These are phyloP conservation scores for Anastatus disparis DNA, from an alignment of 1,140 invertebrate genomes.

Conservation along the genomic window DNA sequence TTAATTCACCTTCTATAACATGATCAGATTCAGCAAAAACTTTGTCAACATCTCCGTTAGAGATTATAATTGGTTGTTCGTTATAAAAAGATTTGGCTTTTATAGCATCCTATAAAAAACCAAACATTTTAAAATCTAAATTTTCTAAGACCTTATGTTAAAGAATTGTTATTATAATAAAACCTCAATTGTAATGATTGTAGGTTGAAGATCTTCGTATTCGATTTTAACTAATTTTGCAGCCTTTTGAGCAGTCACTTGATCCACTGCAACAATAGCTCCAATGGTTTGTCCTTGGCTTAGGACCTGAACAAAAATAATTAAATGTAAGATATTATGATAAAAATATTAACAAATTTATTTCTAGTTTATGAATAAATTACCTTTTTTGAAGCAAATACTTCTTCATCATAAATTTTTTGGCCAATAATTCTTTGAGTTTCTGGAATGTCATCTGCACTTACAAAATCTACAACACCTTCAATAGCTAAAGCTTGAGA, in stretches of 20 bases:
- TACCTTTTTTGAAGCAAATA: constrained; percentile 76
- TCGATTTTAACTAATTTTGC: constrained; percentile 77
- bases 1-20: constrained; percentile 77
- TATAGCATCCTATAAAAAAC: constrained; percentile 74
- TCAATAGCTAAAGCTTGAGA: constrained; percentile 76
- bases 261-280: constrained; percentile 79
- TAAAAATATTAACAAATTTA: background rate
- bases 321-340: background rate
- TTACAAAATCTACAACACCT: constrained; percentile 81
- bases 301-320: constrained; percentile 69
- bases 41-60: constrained; percentile 75
- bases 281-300: constrained; percentile 83
- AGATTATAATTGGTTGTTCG: constrained; percentile 65
- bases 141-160: background rate
- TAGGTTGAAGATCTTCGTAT: constrained; percentile 79
- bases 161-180: background rate
- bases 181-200: constrained; percentile 85
- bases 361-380: constrained; percentile 39
- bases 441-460: constrained; percentile 75
- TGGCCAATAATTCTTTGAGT: constrained; percentile 74
- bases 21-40: constrained; percentile 74
- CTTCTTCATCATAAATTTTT: constrained; percentile 80
- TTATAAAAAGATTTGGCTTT: constrained; percentile 74
- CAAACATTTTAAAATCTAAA: background rate
- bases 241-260: constrained; percentile 79